A percentile compares a stretch with the other conserved stretches of the same genome.
These are phyloP conservation scores for Brachypalpus laphriformis DNA, from an alignment of 2,888 invertebrate genomes.

Conservation along the genomic window DNA sequence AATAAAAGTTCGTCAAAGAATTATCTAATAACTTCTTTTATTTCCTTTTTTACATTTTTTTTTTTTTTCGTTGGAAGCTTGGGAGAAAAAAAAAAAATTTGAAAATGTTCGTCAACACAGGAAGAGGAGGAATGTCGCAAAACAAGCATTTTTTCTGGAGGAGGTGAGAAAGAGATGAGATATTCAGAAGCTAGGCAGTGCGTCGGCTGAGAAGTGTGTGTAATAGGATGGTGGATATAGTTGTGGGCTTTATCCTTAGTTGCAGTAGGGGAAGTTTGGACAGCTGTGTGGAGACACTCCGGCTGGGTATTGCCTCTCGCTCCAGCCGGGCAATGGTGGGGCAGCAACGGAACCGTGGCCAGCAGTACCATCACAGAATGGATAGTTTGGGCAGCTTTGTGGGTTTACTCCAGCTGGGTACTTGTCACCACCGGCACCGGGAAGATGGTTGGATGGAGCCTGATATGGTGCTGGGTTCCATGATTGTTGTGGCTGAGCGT, in stretches of 20 bases:
- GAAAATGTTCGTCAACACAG: constrained; percentile 34
- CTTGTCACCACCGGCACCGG: constrained; percentile 80
- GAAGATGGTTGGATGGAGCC: constrained; percentile 74
- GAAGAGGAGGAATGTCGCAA: constrained; percentile 17
- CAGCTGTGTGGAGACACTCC: constrained; percentile 83
- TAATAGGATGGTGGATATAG: not conserved
- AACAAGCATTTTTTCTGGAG: constrained; percentile 21
- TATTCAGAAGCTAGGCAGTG: constrained; percentile 64
- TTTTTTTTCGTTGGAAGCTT: constrained; percentile 46
- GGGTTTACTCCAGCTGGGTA: constrained; percentile 84
- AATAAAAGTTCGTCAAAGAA: not conserved
- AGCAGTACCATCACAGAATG: constrained; percentile 83
- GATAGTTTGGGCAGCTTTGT: constrained; percentile 84
- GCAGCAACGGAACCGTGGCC: constrained; percentile 80
- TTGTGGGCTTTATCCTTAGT: constrained; percentile 75
- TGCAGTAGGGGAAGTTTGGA: constrained; percentile 83
- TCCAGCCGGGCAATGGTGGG: constrained; percentile 83
- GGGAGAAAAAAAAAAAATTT: not conserved
- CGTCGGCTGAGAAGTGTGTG: constrained; percentile 47
- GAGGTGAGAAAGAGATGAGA: constrained; percentile 35
- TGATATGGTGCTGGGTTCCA: constrained; percentile 76
- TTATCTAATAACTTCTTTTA: constrained; percentile 39
- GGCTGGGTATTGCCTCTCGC: constrained; percentile 83
- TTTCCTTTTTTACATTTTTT: constrained; percentile 23
- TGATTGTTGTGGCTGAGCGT: constrained; percentile 75